A percentile compares a stretch with the other conserved stretches of the same genome.
phyloP scores from a whole-genome alignment of 2,797 vertebrate species.

The Rhinella marina region DNA sequence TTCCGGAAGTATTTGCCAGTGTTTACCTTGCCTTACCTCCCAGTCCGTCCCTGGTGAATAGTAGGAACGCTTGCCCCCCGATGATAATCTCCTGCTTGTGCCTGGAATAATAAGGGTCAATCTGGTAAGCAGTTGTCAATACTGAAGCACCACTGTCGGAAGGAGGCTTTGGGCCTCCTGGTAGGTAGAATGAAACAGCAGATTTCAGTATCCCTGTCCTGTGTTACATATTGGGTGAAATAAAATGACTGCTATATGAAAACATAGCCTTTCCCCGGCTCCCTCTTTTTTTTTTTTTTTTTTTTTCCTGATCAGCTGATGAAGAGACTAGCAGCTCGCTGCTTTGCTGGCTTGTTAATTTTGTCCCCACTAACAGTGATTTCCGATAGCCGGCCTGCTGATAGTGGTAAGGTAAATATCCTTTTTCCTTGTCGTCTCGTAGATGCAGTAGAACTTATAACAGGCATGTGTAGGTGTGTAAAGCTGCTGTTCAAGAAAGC shows the following conservation, averaged over 20 bases:
- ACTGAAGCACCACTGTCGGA: conserved; percentile 90
- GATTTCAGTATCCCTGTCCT: conserved; percentile 88
- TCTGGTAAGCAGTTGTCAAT: conserved; percentile 91
- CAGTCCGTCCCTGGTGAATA: conserved; percentile 62
- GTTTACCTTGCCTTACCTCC: conserved; percentile 54
- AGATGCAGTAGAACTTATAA: conserved; percentile 89
- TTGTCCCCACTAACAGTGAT: conserved; percentile 98
- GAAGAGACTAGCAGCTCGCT: conserved; percentile 99
- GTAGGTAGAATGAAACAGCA: conserved; percentile 90
- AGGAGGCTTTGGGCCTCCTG: conserved; percentile 89
- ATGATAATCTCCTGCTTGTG: conserved; percentile 72
- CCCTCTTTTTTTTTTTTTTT: conserved; percentile 76
- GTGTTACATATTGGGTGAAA: conserved; percentile 88
- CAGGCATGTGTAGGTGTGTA: conserved; percentile 87
- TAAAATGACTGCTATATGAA: conserved; percentile 98
- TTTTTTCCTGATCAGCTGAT: conserved; percentile 99
- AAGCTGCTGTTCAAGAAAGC: conserved; percentile 78
- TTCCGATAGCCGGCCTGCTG: conserved; percentile 93
- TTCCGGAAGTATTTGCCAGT: conserved; percentile 25
- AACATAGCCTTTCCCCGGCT: conserved; percentile 97
- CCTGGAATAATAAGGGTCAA: conserved; percentile 74
- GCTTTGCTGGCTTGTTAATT: conserved; percentile 99
- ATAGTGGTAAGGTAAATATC: conserved; percentile 98
- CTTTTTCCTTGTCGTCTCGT: conserved; percentile 82
- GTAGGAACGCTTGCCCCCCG: conserved; percentile 66